Conservation (phyloP, 2,113 vertebrate species). For the Tragulus kanchil region DNA sequence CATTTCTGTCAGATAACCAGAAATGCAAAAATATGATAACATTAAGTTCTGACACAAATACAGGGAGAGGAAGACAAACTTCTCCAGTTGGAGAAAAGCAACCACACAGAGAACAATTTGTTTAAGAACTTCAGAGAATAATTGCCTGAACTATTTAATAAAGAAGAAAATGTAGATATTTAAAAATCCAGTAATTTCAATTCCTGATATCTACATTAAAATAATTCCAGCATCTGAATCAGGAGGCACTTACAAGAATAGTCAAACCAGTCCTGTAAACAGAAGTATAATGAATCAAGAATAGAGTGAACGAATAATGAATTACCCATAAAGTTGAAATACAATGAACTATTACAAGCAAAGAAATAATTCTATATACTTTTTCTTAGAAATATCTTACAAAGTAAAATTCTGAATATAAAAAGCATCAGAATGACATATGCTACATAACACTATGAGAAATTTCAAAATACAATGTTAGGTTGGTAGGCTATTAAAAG, state of each 20-base stretch:
- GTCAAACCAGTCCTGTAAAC: background rate
- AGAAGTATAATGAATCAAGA: background rate
- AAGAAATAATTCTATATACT: background rate
- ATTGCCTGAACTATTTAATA: background rate
- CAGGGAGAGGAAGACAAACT: background rate
- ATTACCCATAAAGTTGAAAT: background rate
- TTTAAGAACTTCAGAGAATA: background rate
- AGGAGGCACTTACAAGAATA: background rate
- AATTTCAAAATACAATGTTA: background rate
- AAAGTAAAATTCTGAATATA: background rate
- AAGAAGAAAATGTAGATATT: background rate
- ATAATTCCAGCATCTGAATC: background rate
- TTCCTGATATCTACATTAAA: background rate
- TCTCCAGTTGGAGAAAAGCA: background rate
- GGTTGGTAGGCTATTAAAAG: too few relatives aligned
- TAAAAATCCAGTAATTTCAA: background rate
- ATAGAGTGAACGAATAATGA: background rate
- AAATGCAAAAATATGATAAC: background rate
- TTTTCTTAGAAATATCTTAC: background rate
- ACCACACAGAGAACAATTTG: background rate
- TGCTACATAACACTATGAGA: background rate
- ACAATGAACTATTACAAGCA: background rate
- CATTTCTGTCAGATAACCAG: background rate
- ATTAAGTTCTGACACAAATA: background rate
- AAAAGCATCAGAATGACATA: background rate